Base-by-base conservation (phyloP, 2,797 vertebrate genomes). In the Coreius guichenoti region DNA sequence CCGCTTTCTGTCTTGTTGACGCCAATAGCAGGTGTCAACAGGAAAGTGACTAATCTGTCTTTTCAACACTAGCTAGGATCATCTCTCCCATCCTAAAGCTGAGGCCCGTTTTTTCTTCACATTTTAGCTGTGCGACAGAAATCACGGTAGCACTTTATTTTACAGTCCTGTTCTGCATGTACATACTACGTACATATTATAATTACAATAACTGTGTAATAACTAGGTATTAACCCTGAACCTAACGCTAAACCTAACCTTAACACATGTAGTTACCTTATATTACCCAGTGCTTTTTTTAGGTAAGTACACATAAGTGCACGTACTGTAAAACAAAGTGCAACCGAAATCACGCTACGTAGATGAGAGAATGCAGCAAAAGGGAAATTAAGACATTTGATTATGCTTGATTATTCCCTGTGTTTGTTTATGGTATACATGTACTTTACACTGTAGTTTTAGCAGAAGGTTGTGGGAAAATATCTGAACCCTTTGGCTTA, bases 41-140 rank as follows among this genome's bases (percentile, higher is more conserved):
- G 47, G n/a, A 74, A 61, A 73, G 81, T 82, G 81, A 74, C 81
- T 82, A 63, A 82, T 82, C 68, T 72, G 51, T 45, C 26, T 74
- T 73, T 73, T 72, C 69, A 21, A 70, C 51, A 29, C 51, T 8
- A 61, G 36, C 75, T 58, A 26, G n/a, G 49, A 70, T 79, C 39
- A 17, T 82, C 43, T 9, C 26, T 19, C 3, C 29, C 2, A 9
- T 43, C 8, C 69, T 67, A 61, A 39, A 31, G 23, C 49, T 4
- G 8, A 36, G 12, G 19, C 68, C 74, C 19, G 11, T 82, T 31
- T 63, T 65, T 82, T 65, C 56, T 33, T 74, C 39, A 23, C 67
- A 72, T 14, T 43, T 81, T 51, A 54, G 45, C 45, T 36, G 79
- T 4, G 21, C 0, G 6, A 9, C 67, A 61, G 39, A 43, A 43